Conservation (phyloP, 2,797 vertebrate species). For the Sebastes aleutianus region DNA sequence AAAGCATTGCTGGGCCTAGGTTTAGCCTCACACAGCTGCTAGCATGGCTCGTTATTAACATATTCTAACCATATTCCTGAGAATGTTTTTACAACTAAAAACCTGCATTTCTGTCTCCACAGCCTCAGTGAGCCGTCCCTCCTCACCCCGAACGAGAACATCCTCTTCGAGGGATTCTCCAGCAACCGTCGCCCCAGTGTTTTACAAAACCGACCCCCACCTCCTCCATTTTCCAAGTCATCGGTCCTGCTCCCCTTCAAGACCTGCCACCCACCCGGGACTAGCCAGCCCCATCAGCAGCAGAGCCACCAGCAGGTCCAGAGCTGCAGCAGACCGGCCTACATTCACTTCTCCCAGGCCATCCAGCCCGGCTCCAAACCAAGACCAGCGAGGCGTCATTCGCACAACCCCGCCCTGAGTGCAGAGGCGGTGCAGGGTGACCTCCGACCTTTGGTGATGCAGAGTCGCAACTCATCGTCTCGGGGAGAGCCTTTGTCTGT, state of each 20-base stretch:
- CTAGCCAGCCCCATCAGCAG: neutral
- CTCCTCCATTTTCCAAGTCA: conserved; percentile 28
- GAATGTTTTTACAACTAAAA: neutral
- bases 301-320: conserved; percentile 18
- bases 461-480: neutral
- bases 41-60: neutral
- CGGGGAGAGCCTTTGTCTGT: conserved; percentile 68
- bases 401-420: conserved; percentile 5
- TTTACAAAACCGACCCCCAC: conserved; percentile 27
- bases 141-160: conserved; percentile 34
- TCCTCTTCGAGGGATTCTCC: conserved; percentile 39
- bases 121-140: conserved; percentile 74
- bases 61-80: neutral
- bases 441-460: conserved; percentile 23
- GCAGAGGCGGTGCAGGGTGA: neutral
- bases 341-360: conserved; percentile 79
- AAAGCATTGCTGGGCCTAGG: neutral
- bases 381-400: conserved; percentile 18
- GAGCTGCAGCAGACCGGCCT: conserved; percentile 49
- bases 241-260: conserved; percentile 23
- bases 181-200: conserved; percentile 15
- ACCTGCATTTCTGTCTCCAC: neutral
- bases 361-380: conserved; percentile 65
- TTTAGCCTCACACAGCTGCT: neutral
- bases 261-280: neutral